Conservation (phyloP, 2,797 vertebrate species). For the Meriones psammophilus region DNA sequence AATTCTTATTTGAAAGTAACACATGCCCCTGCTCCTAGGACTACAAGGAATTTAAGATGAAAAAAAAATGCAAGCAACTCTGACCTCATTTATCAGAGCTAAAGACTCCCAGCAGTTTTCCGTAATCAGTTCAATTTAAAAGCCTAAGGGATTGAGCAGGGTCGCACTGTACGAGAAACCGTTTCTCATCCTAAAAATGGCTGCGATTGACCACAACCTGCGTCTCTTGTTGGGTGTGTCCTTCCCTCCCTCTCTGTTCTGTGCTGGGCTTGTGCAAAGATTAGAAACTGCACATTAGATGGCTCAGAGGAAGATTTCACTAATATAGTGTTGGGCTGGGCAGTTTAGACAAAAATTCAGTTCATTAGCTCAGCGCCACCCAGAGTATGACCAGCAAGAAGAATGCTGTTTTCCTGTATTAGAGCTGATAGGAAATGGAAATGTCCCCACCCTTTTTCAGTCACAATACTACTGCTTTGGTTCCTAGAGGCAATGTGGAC, state of each 20-base stretch:
- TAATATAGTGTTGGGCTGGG: conserved; percentile 75
- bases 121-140: conserved; percentile 78
- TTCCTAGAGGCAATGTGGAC: conserved; percentile 66
- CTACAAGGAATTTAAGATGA: conserved; percentile 88
- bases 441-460: background rate
- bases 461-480: background rate
- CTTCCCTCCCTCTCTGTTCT: conserved; percentile 59
- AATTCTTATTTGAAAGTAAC: conserved; percentile 88
- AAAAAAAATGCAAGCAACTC: conserved; percentile 81
- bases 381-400: conserved; percentile 79
- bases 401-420: conserved; percentile 76
- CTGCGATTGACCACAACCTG: conserved; percentile 65
- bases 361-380: conserved; percentile 82
- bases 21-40: conserved; percentile 85
- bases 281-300: conserved; percentile 75
- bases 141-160: conserved; percentile 62
- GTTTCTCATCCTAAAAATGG: conserved; percentile 76
- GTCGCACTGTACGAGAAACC: conserved; percentile 50
- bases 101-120: conserved; percentile 83
- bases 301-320: conserved; percentile 77
- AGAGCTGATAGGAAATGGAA: conserved; percentile 76
- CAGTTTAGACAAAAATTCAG: conserved; percentile 84
- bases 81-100: conserved; percentile 83
- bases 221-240: conserved; percentile 50
- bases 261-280: conserved; percentile 73